Conservation (phyloP, 2,113 vertebrate genomes). For the Astur gentilis region DNA sequence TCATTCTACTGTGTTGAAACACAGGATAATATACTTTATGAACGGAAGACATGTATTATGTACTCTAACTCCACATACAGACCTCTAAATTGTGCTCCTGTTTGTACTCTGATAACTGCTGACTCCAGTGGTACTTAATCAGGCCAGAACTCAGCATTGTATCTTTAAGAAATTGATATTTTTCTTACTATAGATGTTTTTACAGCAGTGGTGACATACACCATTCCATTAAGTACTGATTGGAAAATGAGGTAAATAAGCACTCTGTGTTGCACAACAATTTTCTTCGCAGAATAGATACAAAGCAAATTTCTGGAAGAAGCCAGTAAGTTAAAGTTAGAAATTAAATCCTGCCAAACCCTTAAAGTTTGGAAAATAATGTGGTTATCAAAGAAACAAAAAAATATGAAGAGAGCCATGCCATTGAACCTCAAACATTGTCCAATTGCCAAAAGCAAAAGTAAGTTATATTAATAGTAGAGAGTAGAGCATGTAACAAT, state of each 20-base stretch:
- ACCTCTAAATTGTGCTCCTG: neutral
- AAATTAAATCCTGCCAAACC: neutral
- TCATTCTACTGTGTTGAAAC: neutral
- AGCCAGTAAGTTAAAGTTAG: neutral
- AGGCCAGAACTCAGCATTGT: neutral
- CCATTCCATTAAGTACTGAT: neutral
- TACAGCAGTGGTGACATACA: neutral
- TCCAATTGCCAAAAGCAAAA: neutral
- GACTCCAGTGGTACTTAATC: neutral
- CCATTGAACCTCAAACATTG: neutral
- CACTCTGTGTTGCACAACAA: neutral
- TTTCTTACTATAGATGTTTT: neutral
- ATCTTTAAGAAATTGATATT: neutral
- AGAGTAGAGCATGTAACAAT: neutral
- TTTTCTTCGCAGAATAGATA: neutral
- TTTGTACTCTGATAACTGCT: neutral
- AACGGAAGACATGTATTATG: neutral
- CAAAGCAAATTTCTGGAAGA: neutral
- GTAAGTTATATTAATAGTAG: neutral
- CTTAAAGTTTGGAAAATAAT: neutral
- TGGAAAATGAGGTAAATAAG: neutral
- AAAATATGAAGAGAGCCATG: neutral
- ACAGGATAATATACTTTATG: neutral
- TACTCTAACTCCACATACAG: neutral
- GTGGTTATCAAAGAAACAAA: neutral